These are phyloP conservation scores for Lutjanus erythropterus DNA, from an alignment of 2,113 vertebrate species.

Conservation along the genomic window DNA sequence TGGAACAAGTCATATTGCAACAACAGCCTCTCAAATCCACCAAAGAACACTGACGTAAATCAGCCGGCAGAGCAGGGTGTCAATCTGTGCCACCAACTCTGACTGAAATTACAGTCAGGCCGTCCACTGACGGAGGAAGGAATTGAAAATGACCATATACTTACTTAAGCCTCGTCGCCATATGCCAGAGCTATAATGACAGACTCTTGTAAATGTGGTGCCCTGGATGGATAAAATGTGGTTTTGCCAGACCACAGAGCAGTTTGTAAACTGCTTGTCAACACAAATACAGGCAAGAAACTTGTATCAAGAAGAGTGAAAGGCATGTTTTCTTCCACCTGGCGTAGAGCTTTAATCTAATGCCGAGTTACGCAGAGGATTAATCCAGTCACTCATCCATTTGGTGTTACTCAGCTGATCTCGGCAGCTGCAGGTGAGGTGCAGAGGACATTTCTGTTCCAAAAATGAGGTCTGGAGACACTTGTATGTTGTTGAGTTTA, in stretches of 20 bases:
- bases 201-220: slow-evolving; percentile 47
- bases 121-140: slow-evolving; percentile 45
- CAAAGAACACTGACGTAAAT: slow-evolving; percentile 42
- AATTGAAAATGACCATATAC: slow-evolving; percentile 68
- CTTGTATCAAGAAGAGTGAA: not conserved
- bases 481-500: not conserved
- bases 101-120: slow-evolving; percentile 52
- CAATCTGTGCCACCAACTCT: slow-evolving; percentile 45
- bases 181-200: slow-evolving; percentile 72
- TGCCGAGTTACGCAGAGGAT: not conserved
- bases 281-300: slow-evolving; percentile 32
- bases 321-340: not conserved
- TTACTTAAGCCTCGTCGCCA: slow-evolving; percentile 68
- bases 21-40: slow-evolving; percentile 34
- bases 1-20: slow-evolving; percentile 9
- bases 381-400: slow-evolving; percentile 28
- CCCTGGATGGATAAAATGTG: slow-evolving; percentile 41
- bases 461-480: not conserved
- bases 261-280: slow-evolving; percentile 36
- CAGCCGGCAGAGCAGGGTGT: slow-evolving; percentile 45
- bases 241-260: slow-evolving; percentile 55
- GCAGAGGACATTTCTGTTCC: not conserved
- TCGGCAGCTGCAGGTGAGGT: not conserved
- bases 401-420: slow-evolving; percentile 1
- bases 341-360: not conserved